phyloP scores from a whole-genome alignment of 37 sponge, comb jelly and placozoan genomes.

The Crambe crambe region DNA sequence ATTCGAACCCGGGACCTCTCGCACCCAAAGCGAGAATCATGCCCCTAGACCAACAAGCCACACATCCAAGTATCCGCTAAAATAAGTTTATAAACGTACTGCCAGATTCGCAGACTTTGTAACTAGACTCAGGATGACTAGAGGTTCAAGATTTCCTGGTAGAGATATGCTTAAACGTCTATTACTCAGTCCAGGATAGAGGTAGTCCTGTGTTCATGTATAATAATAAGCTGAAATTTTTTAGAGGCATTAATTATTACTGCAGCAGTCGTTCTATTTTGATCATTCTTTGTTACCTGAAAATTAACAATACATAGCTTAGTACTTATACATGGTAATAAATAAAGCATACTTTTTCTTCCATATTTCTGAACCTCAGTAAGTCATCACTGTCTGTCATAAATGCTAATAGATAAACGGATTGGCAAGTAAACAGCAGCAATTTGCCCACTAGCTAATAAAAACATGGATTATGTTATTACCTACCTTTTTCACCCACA shows the following conservation, averaged over 20 bases:
- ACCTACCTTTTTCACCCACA: background rate
- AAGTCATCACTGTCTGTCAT: no score
- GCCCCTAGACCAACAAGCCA: conserved; percentile 91
- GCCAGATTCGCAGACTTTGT: conserved; percentile 28
- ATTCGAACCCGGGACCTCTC: conserved; percentile 93
- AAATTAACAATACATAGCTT: no score
- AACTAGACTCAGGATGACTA: conserved; percentile 57
- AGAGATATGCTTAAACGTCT: conserved; percentile 14
- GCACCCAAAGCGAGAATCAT: conserved; percentile 93
- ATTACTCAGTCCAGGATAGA: conserved; percentile 25
- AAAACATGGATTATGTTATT: background rate
- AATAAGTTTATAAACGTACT: conserved; percentile 14
- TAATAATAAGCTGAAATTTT: no score
- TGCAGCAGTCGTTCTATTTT: no score
- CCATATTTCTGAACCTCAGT: no score
- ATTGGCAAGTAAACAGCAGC: no score
- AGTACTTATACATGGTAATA: no score
- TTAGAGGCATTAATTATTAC: no score
- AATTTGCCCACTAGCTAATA: background rate
- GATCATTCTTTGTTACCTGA: no score
- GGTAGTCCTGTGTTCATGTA: background rate
- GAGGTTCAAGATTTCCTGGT: conserved; percentile 56
- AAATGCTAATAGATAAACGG: no score
- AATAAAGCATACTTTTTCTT: no score
- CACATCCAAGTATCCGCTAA: background rate